Percentiles rank a stretch among this genome's conserved stretches.
These are phyloP conservation scores for Maniola jurtina DNA, from an alignment of 1,140 invertebrate genomes.

Conservation along the genomic window DNA sequence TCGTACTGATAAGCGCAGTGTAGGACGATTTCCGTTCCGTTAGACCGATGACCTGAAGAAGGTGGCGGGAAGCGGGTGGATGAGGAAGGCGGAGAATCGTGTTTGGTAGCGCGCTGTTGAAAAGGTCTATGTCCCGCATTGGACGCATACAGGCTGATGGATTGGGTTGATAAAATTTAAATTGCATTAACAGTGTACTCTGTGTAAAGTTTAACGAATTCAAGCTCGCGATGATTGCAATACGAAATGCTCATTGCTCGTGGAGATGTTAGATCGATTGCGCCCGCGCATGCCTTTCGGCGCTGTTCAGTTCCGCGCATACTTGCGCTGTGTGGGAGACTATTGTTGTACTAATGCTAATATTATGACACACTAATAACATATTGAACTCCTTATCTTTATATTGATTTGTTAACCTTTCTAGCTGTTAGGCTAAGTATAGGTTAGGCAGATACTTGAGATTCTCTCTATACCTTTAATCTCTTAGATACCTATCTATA, in stretches of 20 bases:
- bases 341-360: conserved; percentile 19
- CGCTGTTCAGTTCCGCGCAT: conserved; percentile 22
- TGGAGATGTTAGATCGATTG: conserved; percentile 25
- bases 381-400: background rate
- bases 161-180: background rate
- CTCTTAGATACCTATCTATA: too few relatives aligned
- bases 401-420: conserved; percentile 1
- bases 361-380: conserved; percentile 2
- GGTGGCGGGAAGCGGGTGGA: too few relatives aligned
- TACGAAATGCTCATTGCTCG: conserved; percentile 20
- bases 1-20: too few relatives aligned
- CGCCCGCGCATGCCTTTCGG: conserved; percentile 23
- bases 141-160: too few relatives aligned
- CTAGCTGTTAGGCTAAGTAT: background rate
- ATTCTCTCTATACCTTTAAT: too few relatives aligned
- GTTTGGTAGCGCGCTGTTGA: too few relatives aligned
- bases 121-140: too few relatives aligned
- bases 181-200: background rate
- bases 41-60: too few relatives aligned
- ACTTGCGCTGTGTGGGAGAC: conserved; percentile 20
- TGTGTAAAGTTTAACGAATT: conserved; percentile 13
- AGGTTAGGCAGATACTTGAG: too few relatives aligned
- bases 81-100: too few relatives aligned
- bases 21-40: too few relatives aligned
- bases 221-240: conserved; percentile 15